phyloP scores from a whole-genome alignment of 2,888 invertebrate genomes.

The Eupithecia insigniata region DNA sequence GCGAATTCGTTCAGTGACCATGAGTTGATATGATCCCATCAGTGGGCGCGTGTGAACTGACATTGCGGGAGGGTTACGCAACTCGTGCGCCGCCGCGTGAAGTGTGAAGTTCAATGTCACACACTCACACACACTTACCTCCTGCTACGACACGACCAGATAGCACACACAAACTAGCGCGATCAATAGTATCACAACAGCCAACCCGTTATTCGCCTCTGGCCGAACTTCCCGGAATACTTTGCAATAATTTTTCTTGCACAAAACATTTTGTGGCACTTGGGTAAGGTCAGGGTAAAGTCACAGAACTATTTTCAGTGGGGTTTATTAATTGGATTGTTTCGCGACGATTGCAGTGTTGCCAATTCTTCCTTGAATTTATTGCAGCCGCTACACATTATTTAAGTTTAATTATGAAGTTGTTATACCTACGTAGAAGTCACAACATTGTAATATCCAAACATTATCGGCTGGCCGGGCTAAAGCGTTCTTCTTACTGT shows the following conservation, averaged over 20 bases:
- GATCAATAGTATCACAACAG: conserved; percentile 70
- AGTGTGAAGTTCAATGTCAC: conserved; percentile 84
- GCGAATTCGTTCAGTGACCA: conserved; percentile 38
- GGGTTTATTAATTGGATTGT: conserved; percentile 39
- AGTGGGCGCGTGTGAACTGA: conserved; percentile 38
- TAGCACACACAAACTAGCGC: conserved; percentile 51
- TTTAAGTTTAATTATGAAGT: neutral
- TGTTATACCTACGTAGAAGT: neutral
- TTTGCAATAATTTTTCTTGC: conserved; percentile 72
- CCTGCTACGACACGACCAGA: conserved; percentile 50
- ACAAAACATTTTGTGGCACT: conserved; percentile 41
- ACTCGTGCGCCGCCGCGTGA: conserved; percentile 78
- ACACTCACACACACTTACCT: conserved; percentile 58
- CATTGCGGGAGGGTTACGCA: conserved; percentile 68
- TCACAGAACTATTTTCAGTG: conserved; percentile 61
- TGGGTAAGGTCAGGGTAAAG: conserved; percentile 77
- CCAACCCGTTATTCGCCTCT: conserved; percentile 80
- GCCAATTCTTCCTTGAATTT: neutral
- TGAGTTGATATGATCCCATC: conserved; percentile 27
- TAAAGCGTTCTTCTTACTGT: neutral
- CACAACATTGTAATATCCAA: neutral
- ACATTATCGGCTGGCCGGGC: neutral
- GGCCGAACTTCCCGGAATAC: conserved; percentile 79
- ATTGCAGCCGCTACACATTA: neutral
- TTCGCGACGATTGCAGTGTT: conserved; percentile 16